Percentiles rank a stretch among this genome's conserved stretches.
These are phyloP conservation scores for Sphyrna mokarran DNA, from an alignment of 2,113 vertebrate genomes.

Conservation along the genomic window DNA sequence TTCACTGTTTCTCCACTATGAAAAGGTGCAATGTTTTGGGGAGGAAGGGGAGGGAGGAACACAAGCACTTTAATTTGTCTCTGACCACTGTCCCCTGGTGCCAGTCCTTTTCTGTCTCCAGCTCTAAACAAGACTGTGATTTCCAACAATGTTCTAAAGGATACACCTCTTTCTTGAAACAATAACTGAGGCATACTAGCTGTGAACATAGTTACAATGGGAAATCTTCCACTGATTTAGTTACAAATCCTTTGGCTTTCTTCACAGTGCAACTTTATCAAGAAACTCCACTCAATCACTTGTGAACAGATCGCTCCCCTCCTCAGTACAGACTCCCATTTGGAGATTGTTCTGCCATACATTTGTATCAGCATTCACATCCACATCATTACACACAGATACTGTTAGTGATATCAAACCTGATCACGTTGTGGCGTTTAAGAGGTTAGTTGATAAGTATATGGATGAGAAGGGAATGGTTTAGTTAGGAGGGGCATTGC, in stretches of 20 bases:
- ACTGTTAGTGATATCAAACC: background rate
- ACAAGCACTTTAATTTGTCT: background rate
- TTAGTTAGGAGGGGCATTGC: no score
- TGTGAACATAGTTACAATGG: background rate
- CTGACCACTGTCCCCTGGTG: background rate
- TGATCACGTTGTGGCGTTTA: no score
- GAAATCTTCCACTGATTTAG: background rate
- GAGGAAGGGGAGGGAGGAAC: background rate
- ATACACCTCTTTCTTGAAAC: background rate
- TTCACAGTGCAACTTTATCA: background rate
- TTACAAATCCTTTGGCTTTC: background rate
- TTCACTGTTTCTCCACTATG: background rate
- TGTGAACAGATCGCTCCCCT: background rate
- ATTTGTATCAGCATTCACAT: background rate
- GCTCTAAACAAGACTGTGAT: background rate
- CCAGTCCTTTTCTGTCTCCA: background rate
- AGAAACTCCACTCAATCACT: background rate
- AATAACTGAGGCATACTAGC: background rate
- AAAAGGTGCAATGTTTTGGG: no score
- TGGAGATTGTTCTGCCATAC: background rate
- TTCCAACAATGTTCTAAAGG: background rate
- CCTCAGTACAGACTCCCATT: background rate
- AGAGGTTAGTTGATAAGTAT: no score
- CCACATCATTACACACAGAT: background rate
- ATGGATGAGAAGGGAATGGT: no score